Base-by-base conservation (phyloP, 2,888 invertebrate species). In the Metopia argyrocephala region DNA sequence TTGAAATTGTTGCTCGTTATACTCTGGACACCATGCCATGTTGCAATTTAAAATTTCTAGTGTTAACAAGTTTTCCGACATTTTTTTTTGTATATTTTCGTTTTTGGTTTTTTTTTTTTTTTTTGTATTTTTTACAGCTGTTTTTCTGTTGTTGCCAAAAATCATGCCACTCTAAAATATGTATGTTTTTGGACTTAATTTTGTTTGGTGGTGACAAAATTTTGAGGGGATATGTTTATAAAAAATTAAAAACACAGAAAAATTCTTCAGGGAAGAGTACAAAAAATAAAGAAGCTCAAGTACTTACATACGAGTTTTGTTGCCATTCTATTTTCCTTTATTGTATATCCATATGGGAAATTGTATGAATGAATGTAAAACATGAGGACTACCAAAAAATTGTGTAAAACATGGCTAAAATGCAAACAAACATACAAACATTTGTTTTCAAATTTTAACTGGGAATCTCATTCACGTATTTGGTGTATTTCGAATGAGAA, bases 11-110 rank as follows among this genome's bases (percentile, higher is more conserved):
- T 23, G 9, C 23, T 56, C 20, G 46, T n/a, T n/a, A 64, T 48
- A 25, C 45, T 38, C 38, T 38, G 38, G 38, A 50, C 38, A 69
- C 21, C 28, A 57, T 12, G 52, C 59, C 65, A 66, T 78, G 66
- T 71, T 71, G 65, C 71, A 78, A 78, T 65, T 78, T 78, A 45
- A 65, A 76, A 31, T 31, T 69, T 69, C 56, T 52, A 50, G 65
- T 66, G 65, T 66, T 66, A 52, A 74, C 74, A 74, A 70, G 64
- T 50, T 27, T 64, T 57, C 6, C 38, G 7, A 48, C 5, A n/a
- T 48, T 48, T 48, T 4, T 3, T 3, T 38, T 52, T 52, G 7
- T 52, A 20, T 18, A 5, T 31, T 31, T 0, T n/a, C n/a, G n/a
- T n/a, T n/a, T n/a, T n/a, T n/a, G n/a, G n/a, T 7, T 31, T 31